A percentile compares a stretch with the other conserved stretches of the same genome.
Evolutionary conservation across 2,888 invertebrate genomes (phyloP).

Genomic region (Nephrotoma appendiculata): DNA sequence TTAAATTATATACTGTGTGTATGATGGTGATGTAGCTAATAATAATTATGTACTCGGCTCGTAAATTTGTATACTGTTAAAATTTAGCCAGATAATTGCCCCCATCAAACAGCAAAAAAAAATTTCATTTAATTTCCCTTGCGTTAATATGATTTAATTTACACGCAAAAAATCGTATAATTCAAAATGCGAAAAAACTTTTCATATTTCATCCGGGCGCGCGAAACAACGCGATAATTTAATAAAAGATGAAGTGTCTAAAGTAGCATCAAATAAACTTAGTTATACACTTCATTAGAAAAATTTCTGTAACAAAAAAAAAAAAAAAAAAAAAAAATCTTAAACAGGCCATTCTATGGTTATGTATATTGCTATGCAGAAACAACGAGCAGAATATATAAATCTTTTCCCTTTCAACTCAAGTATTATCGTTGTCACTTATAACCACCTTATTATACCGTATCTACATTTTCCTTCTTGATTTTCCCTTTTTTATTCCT

Average conservation of each 20-base stretch:
- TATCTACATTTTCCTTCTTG: neutral
- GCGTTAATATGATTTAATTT: neutral
- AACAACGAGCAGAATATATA: neutral
- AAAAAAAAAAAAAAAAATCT: neutral
- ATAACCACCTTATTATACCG: neutral
- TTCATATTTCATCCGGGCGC: neutral
- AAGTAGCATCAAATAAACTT: neutral
- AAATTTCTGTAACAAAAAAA: neutral
- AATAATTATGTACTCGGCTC: neutral
- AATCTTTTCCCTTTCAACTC: neutral
- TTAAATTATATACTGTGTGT: neutral
- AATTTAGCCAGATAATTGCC: neutral
- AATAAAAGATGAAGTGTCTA: neutral
- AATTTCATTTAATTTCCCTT: neutral
- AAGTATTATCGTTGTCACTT: constrained; percentile 3
- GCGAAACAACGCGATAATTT: neutral
- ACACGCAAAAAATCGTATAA: neutral
- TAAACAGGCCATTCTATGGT: neutral
- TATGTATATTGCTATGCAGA: neutral
- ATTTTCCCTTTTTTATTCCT: neutral
- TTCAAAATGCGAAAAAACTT: neutral
- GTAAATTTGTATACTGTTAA: neutral
- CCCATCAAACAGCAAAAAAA: neutral
- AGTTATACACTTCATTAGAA: constrained; percentile 3
- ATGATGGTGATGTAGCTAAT: neutral